Percentiles rank a stretch among this genome's conserved stretches.
Evolutionary conservation across 2,113 vertebrate genomes (phyloP).

Genomic region (Corydoras sp.): DNA sequence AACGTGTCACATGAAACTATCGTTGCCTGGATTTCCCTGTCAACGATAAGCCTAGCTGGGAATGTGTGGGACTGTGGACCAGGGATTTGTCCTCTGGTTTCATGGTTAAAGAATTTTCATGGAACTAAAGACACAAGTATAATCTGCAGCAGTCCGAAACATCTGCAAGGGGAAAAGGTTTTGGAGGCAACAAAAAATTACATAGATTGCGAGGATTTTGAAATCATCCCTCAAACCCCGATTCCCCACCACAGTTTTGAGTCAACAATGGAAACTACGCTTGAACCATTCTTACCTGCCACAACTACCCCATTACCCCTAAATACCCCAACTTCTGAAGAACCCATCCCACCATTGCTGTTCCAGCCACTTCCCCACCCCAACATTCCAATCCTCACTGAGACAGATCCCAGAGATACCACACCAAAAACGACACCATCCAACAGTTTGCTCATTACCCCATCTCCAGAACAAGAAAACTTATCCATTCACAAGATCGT

Average conservation of each 20-base stretch:
- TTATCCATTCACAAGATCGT: slow-evolving; percentile 96
- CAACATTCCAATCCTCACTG: slow-evolving; percentile 64
- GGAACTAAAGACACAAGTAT: slow-evolving; percentile 95
- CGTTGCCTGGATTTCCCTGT: slow-evolving; percentile 91
- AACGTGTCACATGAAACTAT: slow-evolving; percentile 93
- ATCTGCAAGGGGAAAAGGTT: slow-evolving; percentile 92
- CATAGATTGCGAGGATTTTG: slow-evolving; percentile 79
- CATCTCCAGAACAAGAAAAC: slow-evolving; percentile 84
- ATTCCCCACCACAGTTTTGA: slow-evolving; percentile 55
- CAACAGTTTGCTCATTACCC: slow-evolving; percentile 53
- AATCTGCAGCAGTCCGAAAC: slow-evolving; percentile 95
- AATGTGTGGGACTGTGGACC: slow-evolving; percentile 96
- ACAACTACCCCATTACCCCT: slow-evolving; percentile 62
- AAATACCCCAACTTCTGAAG: slow-evolving; percentile 49
- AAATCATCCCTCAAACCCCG: slow-evolving; percentile 60
- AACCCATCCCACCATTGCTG: slow-evolving; percentile 71
- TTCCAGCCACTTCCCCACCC: slow-evolving; percentile 74
- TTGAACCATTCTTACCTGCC: slow-evolving; percentile 70
- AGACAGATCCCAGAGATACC: slow-evolving; percentile 56
- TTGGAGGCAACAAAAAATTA: slow-evolving; percentile 86
- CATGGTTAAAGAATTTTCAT: slow-evolving; percentile 92
- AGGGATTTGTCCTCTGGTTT: slow-evolving; percentile 88
- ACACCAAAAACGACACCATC: slow-evolving; percentile 55
- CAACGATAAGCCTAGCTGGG: slow-evolving; percentile 88
- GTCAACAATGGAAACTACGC: slow-evolving; percentile 55